phyloP scores from a whole-genome alignment of 2,113 vertebrate genomes.

The Arenaria interpres region DNA sequence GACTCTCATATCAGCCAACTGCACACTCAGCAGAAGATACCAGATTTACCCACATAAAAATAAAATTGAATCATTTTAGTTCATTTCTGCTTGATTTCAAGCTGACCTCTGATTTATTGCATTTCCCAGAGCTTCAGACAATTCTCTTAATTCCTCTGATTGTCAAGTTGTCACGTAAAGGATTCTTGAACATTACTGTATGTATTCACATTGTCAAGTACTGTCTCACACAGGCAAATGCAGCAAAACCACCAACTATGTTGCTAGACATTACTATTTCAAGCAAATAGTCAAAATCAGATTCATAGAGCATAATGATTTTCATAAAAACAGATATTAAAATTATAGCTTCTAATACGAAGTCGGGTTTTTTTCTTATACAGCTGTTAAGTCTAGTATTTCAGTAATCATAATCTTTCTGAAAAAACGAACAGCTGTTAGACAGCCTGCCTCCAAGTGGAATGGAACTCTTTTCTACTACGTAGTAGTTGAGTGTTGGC shows the following conservation, averaged over 20 bases:
- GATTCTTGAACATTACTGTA: neutral
- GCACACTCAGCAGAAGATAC: neutral
- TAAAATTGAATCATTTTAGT: neutral
- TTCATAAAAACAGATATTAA: neutral
- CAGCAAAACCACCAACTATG: neutral
- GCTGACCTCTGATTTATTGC: neutral
- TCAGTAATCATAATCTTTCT: neutral
- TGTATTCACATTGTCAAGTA: neutral
- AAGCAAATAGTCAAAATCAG: neutral
- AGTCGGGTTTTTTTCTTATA: neutral
- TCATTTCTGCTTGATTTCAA: neutral
- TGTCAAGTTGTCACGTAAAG: neutral
- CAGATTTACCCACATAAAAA: neutral
- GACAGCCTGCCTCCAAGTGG: neutral
- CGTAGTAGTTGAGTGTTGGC: neutral
- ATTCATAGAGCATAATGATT: neutral
- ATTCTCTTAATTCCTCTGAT: neutral
- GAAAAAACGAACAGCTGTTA: neutral
- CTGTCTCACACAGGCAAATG: neutral
- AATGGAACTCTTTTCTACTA: neutral
- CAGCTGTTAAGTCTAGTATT: neutral
- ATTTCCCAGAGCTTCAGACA: neutral
- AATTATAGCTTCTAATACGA: neutral
- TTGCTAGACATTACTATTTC: neutral
- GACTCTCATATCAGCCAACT: neutral